Evolutionary conservation across 2,888 invertebrate species (phyloP).

Genomic region (Caenorhabditis zanzibari): DNA sequence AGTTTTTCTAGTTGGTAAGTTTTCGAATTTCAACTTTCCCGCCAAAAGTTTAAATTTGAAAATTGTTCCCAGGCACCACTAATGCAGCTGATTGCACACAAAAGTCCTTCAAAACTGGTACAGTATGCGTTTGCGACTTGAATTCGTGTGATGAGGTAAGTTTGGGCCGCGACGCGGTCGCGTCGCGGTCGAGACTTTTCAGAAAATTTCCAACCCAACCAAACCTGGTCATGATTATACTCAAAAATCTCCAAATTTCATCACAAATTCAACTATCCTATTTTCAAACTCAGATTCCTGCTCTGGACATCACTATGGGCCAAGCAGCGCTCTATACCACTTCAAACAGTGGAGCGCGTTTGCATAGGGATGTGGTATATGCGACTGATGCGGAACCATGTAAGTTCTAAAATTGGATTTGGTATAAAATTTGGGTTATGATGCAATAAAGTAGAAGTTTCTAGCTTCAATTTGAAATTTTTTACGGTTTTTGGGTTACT

Average conservation of each 20-base stretch:
- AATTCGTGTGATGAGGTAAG: slow-evolving; percentile 75
- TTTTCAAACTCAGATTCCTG: slow-evolving; percentile 51
- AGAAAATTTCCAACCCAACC: neutral
- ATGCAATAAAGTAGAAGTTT: neutral
- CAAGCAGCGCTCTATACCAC: slow-evolving; percentile 70
- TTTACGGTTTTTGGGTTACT: slow-evolving; percentile 8
- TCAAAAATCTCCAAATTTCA: neutral
- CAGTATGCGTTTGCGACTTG: slow-evolving; percentile 76
- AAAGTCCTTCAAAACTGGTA: slow-evolving; percentile 59
- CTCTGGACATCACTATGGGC: slow-evolving; percentile 58
- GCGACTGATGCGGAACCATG: slow-evolving; percentile 58
- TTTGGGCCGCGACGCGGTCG: neutral
- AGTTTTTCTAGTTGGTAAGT: slow-evolving; percentile 11
- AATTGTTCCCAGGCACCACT: neutral
- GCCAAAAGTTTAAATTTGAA: neutral
- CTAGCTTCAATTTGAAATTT: neutral
- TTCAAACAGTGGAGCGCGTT: slow-evolving; percentile 64
- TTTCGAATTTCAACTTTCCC: neutral
- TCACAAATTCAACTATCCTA: neutral
- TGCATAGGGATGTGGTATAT: slow-evolving; percentile 61
- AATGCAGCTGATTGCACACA: slow-evolving; percentile 48
- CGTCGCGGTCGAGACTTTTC: neutral
- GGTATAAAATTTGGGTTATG: neutral
- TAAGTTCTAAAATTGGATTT: slow-evolving; percentile 3
- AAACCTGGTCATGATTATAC: neutral